Base-by-base conservation (phyloP, 2,797 vertebrate genomes). In the Rhinatrema bivittatum region DNA sequence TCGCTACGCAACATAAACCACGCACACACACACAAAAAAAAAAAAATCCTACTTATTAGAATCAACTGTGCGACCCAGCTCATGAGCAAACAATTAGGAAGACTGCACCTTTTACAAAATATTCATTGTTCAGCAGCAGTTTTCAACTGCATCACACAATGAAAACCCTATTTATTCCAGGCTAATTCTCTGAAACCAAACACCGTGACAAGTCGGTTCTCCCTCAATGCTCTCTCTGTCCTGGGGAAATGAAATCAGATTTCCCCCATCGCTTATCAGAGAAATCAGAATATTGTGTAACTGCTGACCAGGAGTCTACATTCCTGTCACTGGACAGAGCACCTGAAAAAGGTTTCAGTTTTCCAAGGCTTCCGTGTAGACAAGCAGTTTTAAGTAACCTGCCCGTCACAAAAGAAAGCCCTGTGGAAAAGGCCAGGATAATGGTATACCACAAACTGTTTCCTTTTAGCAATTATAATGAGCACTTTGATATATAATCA, bases 111-210 rank as follows among this genome's bases (percentile, higher is more conserved):
- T 22, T 16, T 20, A 36, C 43, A 7, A 3, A 15, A 17, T 20
- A 28, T 26, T 10, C 32, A 5, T 1, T 43, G 31, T 9, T 37
- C n/a, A 9, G 11, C 14, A 19, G 3, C 8, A 39, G 26, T 14
- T 52, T 37, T 22, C 23, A 32, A 37, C 20, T 36, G 12, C 11
- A 33, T 11, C 45, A 36, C 10, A 52, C 28, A 41, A 5, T 34
- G 34, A 47, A 56, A 60, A 49, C 40, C 20, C 29, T 47, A 30
- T 38, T 60, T 32, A 45, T 36, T 51, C 36, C 50, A 15, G 50
- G 16, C 14, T 25, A 42, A 45, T 20, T 32, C 21, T 22, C 16
- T 3, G 25, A 55, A 64, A 60, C 56, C 47, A 33, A 50, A 48
- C 18, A 33, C n/a, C 15, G n/a, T 9, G 21, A 25, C 16, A 42